Evolutionary conservation across 2,797 vertebrate genomes (phyloP), one percentile per base, ranked within the genome.

Genomic region (Sebastes umbrosus): DNA sequence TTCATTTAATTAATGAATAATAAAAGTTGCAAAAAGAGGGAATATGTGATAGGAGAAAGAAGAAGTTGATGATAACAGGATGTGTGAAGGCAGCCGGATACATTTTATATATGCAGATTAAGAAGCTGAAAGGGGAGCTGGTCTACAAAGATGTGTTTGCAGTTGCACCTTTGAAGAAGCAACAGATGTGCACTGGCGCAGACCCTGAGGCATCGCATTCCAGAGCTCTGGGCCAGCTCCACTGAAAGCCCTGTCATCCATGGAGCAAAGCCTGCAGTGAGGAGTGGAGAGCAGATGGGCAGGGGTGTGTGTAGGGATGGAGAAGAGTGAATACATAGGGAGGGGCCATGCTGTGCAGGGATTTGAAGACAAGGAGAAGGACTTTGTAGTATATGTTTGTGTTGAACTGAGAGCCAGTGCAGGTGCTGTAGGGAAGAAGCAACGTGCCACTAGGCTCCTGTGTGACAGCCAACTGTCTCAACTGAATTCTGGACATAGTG

Each of bases 371-470:
- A 24, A 52, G 69, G 58, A 69, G 71, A 5, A 55, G 57, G 67
- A 65, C 76, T 87, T 84, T 79, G 72, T 60, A 57, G 66, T 60
- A 43, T 4, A 9, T 59, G 43, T 57, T 60, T 60, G 67, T 20
- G 11, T 2, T 59, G 69, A 70, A 34, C 29, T 18, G 57, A 60
- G 43, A 64, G 68, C 46, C 50, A 9, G 64, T 6, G 58, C 59
- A 57, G 59, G 70, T 29, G 69, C 60, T 68, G 36, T 11, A 60
- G 73, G 70, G 63, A 39, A 2, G 58, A 69, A 13, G 39, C 2
- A 5, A 0, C 0, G 36, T 6, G 50, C 25, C 22, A 18, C 31
- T 34, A n/a, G 50, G 27, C 57, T 18, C 12, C 11, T 5, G 54
- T 22, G 46, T 9, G 43, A 62, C 20, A 25, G 24, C n/a, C 50